Conservation (phyloP, 2,888 invertebrate species). For the Melieria crassipennis region DNA sequence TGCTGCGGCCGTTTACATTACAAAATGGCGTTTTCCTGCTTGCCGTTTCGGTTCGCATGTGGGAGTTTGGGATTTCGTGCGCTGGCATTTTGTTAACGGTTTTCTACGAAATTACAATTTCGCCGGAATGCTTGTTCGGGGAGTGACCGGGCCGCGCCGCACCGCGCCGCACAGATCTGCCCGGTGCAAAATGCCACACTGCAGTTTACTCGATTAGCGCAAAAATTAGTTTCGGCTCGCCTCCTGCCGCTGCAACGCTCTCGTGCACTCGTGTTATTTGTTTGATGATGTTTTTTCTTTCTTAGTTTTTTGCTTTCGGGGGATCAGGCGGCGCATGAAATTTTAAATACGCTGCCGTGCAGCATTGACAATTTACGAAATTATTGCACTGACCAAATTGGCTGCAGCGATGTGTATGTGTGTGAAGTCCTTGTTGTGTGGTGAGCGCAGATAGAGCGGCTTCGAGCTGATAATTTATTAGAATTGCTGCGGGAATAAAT, state of each 20-base stretch:
- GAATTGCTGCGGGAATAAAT: too few relatives aligned
- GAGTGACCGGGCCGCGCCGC: not conserved
- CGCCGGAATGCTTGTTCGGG: conserved; percentile 25
- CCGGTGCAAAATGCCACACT: conserved; percentile 28
- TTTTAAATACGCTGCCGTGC: not conserved
- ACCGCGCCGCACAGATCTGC: not conserved
- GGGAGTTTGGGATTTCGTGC: conserved; percentile 44
- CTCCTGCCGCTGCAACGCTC: not conserved
- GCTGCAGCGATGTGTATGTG: not conserved
- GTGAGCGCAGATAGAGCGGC: too few relatives aligned
- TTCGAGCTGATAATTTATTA: too few relatives aligned
- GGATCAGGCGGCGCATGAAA: not conserved
- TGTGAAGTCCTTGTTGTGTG: too few relatives aligned
- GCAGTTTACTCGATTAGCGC: conserved; percentile 37
- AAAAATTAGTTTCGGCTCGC: conserved; percentile 25
- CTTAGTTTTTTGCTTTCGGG: too few relatives aligned
- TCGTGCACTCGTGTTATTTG: not conserved
- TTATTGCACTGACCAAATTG: not conserved
- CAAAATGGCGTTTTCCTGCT: conserved; percentile 40
- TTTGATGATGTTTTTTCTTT: not conserved
- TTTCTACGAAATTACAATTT: conserved; percentile 29
- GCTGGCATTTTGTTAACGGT: conserved; percentile 35
- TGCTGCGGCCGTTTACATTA: conserved; percentile 39
- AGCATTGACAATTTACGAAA: conserved; percentile 1
- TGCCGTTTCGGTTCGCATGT: conserved; percentile 38